These are phyloP conservation scores for Eupithecia tripunctaria DNA, from an alignment of 2,888 invertebrate genomes.

Conservation along the genomic window DNA sequence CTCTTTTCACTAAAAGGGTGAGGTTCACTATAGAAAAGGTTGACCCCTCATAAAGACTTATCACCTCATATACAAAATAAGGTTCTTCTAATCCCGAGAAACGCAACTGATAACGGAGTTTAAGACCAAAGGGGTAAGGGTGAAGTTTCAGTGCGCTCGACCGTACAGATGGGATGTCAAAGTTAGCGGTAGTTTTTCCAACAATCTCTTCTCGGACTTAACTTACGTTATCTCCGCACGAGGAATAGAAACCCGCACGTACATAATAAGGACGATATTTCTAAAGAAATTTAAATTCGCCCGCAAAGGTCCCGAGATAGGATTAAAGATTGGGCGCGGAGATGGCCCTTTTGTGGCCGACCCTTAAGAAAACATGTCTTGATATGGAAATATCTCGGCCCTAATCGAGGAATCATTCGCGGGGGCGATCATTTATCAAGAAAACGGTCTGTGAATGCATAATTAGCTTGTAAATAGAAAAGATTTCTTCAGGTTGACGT, in stretches of 20 bases:
- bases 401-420: conserved; percentile 82
- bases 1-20: conserved; percentile 85
- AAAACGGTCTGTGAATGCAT: conserved; percentile 74
- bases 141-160: conserved; percentile 61
- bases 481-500: conserved; percentile 60
- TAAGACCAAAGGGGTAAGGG: conserved; percentile 60
- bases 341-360: conserved; percentile 84
- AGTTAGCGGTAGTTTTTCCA: conserved; percentile 83
- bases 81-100: conserved; percentile 77
- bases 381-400: conserved; percentile 84
- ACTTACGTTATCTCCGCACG: conserved; percentile 83
- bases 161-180: conserved; percentile 73
- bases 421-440: conserved; percentile 77
- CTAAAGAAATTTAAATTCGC: conserved; percentile 85
- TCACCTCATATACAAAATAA: conserved; percentile 85
- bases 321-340: conserved; percentile 84
- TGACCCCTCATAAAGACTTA: conserved; percentile 85
- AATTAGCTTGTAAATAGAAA: conserved; percentile 69
- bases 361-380: conserved; percentile 85
- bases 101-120: conserved; percentile 57
- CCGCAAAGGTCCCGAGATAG: conserved; percentile 85
- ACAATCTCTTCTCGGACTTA: conserved; percentile 84
- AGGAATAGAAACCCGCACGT: conserved; percentile 84
- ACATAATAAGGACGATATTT: conserved; percentile 85
- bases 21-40: conserved; percentile 83